Conservation (phyloP, 2,797 vertebrate species). For the Tolypeutes matacus region DNA sequence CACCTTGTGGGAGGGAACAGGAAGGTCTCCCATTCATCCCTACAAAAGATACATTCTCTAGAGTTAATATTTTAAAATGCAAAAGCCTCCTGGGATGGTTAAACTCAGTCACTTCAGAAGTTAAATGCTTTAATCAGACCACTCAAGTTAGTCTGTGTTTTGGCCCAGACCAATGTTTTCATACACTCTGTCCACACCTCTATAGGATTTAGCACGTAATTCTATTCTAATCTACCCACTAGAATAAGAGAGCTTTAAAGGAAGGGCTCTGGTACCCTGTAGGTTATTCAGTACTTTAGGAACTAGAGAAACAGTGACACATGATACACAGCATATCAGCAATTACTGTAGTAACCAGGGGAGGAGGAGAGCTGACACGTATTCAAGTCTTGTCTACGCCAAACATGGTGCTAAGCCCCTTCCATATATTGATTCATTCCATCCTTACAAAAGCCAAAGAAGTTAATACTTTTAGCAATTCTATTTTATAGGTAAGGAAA, state of each 20-base stretch:
- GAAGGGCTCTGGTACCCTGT: background rate
- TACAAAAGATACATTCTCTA: background rate
- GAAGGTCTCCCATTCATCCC: background rate
- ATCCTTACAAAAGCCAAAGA: background rate
- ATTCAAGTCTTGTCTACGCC: background rate
- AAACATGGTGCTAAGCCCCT: background rate
- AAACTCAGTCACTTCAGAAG: background rate
- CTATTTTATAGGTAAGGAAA: background rate
- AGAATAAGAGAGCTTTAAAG: background rate
- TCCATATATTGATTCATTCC: background rate
- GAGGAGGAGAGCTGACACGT: background rate
- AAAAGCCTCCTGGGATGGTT: background rate
- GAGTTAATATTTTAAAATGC: background rate
- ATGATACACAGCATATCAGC: accelerated
- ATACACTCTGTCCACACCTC: background rate
- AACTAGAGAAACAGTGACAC: background rate
- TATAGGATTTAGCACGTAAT: background rate
- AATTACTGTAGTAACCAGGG: background rate
- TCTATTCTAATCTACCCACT: background rate
- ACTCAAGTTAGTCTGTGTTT: background rate
- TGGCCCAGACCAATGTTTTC: background rate
- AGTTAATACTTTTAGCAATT: background rate
- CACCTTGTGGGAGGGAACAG: background rate
- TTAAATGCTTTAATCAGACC: background rate
- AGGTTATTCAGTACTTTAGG: background rate